Conservation (phyloP, 2,888 invertebrate species). For the Drosophila mulleri region DNA sequence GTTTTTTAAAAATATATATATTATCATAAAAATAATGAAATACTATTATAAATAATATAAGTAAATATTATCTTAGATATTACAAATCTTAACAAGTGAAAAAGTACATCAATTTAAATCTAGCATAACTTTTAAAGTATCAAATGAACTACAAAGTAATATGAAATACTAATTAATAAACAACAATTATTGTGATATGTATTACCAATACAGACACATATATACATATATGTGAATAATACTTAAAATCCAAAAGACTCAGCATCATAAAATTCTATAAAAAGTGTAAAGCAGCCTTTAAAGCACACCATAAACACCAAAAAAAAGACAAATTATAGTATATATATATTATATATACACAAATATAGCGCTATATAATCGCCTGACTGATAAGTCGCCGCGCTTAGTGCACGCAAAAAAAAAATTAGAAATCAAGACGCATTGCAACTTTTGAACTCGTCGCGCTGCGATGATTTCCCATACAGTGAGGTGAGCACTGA, state of each 20-base stretch:
- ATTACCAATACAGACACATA: not conserved
- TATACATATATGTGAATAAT: not conserved
- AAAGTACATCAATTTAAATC: not conserved
- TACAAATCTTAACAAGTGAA: not conserved
- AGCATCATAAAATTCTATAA: not conserved
- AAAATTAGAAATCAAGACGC: slow-evolving; percentile 23
- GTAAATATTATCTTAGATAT: no score
- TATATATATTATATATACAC: slow-evolving; percentile 2
- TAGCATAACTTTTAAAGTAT: no score
- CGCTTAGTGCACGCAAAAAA: slow-evolving; percentile 33
- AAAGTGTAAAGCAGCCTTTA: slow-evolving; percentile 6
- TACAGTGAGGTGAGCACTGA: slow-evolving; percentile 72
- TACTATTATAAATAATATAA: not conserved
- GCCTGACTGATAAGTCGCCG: slow-evolving; percentile 48
- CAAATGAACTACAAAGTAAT: not conserved
- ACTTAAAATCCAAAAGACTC: not conserved
- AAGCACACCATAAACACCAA: not conserved
- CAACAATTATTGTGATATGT: not conserved
- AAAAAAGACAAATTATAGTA: not conserved
- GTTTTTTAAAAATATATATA: not conserved
- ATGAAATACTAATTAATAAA: not conserved
- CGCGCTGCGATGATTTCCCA: slow-evolving; percentile 75
- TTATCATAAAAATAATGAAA: not conserved
- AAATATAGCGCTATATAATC: slow-evolving; percentile 21
- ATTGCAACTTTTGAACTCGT: slow-evolving; percentile 47